These are phyloP conservation scores for Channa striata DNA, from an alignment of 2,797 vertebrate species.

Conservation along the genomic window DNA sequence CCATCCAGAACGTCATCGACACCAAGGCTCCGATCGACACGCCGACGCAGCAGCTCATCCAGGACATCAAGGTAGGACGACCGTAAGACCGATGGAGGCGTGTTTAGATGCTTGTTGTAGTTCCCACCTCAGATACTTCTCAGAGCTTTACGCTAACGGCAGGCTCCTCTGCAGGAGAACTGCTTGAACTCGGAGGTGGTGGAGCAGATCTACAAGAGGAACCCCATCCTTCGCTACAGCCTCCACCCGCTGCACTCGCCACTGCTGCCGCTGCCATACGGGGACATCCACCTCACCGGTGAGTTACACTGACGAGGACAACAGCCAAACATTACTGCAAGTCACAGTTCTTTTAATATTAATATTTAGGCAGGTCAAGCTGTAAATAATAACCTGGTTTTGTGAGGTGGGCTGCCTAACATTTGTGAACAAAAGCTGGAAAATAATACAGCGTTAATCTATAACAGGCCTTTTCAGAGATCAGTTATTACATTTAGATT, in stretches of 20 bases:
- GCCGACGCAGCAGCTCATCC: slow-evolving; percentile 96
- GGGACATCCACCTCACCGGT: slow-evolving; percentile 92
- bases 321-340: not conserved
- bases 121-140: not conserved
- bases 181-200: slow-evolving; percentile 94
- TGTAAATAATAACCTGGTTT: too few relatives aligned
- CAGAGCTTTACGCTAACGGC: accelerated
- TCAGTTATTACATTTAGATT: too few relatives aligned
- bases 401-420: too few relatives aligned
- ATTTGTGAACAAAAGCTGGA: too few relatives aligned
- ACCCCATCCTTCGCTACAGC: slow-evolving; percentile 96
- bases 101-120: too few relatives aligned
- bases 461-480: too few relatives aligned
- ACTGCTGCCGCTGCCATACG: slow-evolving; percentile 94
- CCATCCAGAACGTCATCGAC: slow-evolving; percentile 96
- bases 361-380: too few relatives aligned
- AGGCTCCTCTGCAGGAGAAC: slow-evolving; percentile 88
- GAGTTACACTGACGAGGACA: slow-evolving; percentile 74
- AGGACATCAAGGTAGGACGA: slow-evolving; percentile 92
- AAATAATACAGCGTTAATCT: too few relatives aligned
- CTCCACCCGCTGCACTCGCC: slow-evolving; percentile 94
- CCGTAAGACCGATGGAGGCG: not conserved
- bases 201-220: slow-evolving; percentile 97
- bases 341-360: too few relatives aligned
- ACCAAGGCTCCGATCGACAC: slow-evolving; percentile 95